These are phyloP conservation scores for Trididemnum nubilum DNA, from an alignment of 23 tunicate species.

Conservation along the genomic window DNA sequence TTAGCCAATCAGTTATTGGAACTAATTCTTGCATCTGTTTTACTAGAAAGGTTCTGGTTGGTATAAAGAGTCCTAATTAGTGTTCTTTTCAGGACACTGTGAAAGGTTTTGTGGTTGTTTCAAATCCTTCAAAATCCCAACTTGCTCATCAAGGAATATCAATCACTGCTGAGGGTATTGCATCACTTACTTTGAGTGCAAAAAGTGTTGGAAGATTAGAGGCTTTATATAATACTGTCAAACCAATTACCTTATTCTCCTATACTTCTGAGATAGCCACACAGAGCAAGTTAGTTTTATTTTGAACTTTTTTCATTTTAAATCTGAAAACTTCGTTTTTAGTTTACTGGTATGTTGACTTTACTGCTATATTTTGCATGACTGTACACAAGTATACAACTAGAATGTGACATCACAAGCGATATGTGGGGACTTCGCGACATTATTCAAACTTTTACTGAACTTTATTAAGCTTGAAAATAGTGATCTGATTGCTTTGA, in stretches of 20 bases:
- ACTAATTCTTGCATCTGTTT: too few species aligned
- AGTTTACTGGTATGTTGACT: background rate
- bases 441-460: too few species aligned
- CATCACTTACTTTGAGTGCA: slow-evolving; percentile 59
- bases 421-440: too few species aligned
- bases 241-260: slow-evolving; percentile 60
- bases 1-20: too few species aligned
- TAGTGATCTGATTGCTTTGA: too few species aligned
- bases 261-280: slow-evolving; percentile 53
- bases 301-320: too few species aligned
- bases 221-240: slow-evolving; percentile 71
- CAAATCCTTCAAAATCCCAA: slow-evolving; percentile 39
- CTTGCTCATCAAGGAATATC: slow-evolving; percentile 68
- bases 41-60: too few species aligned
- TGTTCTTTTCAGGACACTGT: slow-evolving; percentile 70
- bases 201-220: slow-evolving; percentile 88
- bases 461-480: too few species aligned
- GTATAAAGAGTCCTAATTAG: too few species aligned
- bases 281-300: slow-evolving; percentile 73
- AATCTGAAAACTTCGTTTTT: too few species aligned
- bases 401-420: too few species aligned
- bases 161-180: slow-evolving; percentile 61
- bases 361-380: background rate
- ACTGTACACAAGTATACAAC: too few species aligned
- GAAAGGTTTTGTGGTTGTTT: slow-evolving; percentile 51